Evolutionary conservation across 1,140 invertebrate species (phyloP), one percentile per base, ranked within the genome.

Genomic region (Centruroides sculpturatus): DNA sequence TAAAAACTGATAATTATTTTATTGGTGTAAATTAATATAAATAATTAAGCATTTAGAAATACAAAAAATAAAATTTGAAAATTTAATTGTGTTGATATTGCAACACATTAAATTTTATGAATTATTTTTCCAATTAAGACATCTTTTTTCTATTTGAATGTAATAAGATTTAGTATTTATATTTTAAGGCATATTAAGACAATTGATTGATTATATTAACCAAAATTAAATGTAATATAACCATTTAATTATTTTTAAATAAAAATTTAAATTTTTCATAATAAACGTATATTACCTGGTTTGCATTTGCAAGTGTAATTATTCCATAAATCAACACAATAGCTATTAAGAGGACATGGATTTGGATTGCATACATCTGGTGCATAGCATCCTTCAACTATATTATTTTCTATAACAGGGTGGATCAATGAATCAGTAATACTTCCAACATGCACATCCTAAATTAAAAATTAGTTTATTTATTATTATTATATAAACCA

Each of bases 361-460:
- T 66, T 81, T 74, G 61, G 80, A 12, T 76, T 70, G 69, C 89
- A 92, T 52, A 83, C 79, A 6, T 81, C 79, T 4, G 80, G 75
- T 1, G 82, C 80, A 53, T 75, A 73, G 71, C 93, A 96, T 1
- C 90, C 91, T 50, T 84, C 82, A 47, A 79, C 76, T 0, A 91
- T 86, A 69, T 92, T 88, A 68, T 86, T 83, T 64, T 85, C 81
- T 0, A 84, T 80, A 0, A 86, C 88, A 0, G 86, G 84, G n/a
- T 82, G 77, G 57, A 86, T 83, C 10, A 90, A 76, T 7, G 85
- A 76, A 3, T 84, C 85, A 69, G 86, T 85, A 13, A 83, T 81
- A 3, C 84, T 88, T 1, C 92, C 92, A 35, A 96, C 83, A 47
- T 88, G 78, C 0, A 95, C 83, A 47, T 59, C 60, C 61, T 62